Base-by-base conservation (phyloP, 2,888 invertebrate species). In the Ernsta delagoae region DNA sequence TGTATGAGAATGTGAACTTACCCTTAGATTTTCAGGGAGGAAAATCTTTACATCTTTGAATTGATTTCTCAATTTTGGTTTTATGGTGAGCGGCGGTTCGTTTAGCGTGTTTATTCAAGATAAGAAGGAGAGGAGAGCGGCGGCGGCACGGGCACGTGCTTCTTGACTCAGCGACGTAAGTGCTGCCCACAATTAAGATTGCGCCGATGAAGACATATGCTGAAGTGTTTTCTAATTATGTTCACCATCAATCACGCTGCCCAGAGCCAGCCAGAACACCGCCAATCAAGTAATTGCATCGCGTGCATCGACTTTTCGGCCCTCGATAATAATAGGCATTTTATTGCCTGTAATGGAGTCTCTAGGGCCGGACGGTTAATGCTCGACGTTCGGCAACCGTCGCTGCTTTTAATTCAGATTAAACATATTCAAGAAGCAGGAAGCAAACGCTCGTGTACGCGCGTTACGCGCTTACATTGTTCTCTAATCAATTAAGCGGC, bases 161-260 rank as follows among this genome's bases (percentile, higher is more conserved):
- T 87, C 81, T 87, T 90, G 92, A 92, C 79, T 92, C 92, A 89
- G 88, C 85, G 86, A 84, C 82, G 87, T 86, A 88, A 93, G 92
- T 92, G 92, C 92, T 88, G 87, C 80, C 84, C 80, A 89, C 91
- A 87, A 90, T 92, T 92, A 92, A 93, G 92, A 92, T 92, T 83
- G 83, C 82, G 77, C 83, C 85, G 85, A 91, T 90, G 92, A 91
- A 93, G 92, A 92, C 92, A 92, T 86, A 89, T 83, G 89, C 87
- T 92, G 90, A 92, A 93, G 93, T 92, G 92, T 92, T 91, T 93
- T 92, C 93, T 93, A 93, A 93, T 93, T 92, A 92, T 88, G 91
- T 87, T 85, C 89, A 82, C 89, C 89, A 93, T 93, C 90, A 91
- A 93, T 93, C 93, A 90, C 89, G 82, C 45, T 56, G 82, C 82